A percentile compares a stretch with the other conserved stretches of the same genome.
Evolutionary conservation across 2,797 vertebrate genomes (phyloP).

Genomic region (Agapornis canus): DNA sequence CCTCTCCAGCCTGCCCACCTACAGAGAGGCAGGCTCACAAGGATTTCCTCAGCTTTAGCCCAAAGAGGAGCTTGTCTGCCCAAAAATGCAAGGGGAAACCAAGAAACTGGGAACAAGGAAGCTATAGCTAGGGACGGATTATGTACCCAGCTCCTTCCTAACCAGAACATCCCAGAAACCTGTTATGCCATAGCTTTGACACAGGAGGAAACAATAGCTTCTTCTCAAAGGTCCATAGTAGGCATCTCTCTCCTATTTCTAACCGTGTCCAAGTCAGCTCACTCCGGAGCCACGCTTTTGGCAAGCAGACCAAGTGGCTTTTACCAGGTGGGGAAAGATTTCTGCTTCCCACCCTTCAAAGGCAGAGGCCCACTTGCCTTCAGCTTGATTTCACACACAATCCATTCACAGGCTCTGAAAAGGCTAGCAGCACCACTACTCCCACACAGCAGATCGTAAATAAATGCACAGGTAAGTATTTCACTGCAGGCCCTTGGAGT

Average conservation of each 20-base stretch:
- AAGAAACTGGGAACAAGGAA: background rate
- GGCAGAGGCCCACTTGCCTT: background rate
- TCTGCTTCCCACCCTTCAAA: background rate
- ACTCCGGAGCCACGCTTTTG: background rate
- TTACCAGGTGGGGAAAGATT: background rate
- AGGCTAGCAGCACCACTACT: background rate
- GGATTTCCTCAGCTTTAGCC: background rate
- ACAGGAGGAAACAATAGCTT: background rate
- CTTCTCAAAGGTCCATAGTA: background rate
- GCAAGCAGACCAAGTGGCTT: background rate
- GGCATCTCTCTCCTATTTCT: background rate
- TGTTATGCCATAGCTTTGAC: background rate
- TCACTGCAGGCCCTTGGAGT: background rate
- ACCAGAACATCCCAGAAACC: background rate
- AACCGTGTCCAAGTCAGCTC: background rate
- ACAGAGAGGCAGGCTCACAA: background rate
- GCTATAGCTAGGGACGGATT: background rate
- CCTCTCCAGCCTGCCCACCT: background rate
- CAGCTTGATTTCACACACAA: background rate
- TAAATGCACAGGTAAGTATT: background rate
- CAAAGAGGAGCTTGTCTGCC: background rate
- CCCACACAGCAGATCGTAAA: background rate
- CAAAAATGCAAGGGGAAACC: background rate
- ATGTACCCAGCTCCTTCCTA: background rate
- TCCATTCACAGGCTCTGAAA: background rate